Evolutionary conservation across 2,797 vertebrate species (phyloP), one percentile per base, ranked within the genome.

Genomic region (Botia kubotai): DNA sequence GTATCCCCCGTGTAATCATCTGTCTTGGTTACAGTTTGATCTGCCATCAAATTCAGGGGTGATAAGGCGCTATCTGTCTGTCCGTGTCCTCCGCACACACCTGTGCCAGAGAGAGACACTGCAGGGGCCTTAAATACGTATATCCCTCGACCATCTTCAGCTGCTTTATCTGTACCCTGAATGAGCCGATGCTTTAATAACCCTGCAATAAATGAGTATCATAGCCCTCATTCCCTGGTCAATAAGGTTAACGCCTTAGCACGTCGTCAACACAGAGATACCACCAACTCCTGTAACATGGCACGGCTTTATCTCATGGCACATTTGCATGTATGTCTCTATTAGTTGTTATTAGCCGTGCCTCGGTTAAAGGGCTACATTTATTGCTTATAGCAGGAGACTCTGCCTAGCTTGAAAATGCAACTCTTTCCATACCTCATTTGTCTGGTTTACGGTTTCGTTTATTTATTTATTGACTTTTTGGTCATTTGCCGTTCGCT

Each of bases 171-270:
- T 90, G 82, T 14, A 77, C 84, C 87, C 83, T 89, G 87, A 87
- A 89, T 92, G 90, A 90, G 91, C 90, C 90, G 88, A 90, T 89
- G 87, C 86, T 87, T 83, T 90, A 88, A 92, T 93, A 90, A 89
- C 89, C 82, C 87, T 75, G 90, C 89, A 89, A 87, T 93, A 92
- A 94, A 94, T 88, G 70, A 66, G 79, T 87, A 87, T 87, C 87
- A 87, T 60, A 67, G 63, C 84, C 53, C 52, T 90, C 33, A 86
- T 91, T 87, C 81, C 77, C 75, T 82, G 81, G 75, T 53, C 72
- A 81, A 72, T 72, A 52, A 83, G 72, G 83, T 83, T 81, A 76
- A 87, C 72, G 83, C 76, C 83, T 83, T 65, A 55, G 58, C 57
- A 82, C 52, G 48, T 71, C 16, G 68, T 72, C 76, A 81, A 74